Evolutionary conservation across 2,888 invertebrate genomes (phyloP), one percentile per base, ranked within the genome.

Genomic region (Mesochorus sp.): DNA sequence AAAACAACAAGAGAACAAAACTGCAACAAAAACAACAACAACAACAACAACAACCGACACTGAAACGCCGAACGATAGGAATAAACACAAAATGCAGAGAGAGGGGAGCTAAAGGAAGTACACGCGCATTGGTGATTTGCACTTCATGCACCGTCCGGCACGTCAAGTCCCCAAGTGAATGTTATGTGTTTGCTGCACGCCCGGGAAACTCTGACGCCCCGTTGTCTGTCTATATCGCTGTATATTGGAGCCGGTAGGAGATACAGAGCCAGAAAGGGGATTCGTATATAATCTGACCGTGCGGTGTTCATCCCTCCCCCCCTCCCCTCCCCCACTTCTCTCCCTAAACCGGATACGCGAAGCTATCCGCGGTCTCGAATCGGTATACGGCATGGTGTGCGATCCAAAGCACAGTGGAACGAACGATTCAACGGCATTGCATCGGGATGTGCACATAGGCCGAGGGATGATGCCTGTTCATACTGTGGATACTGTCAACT

Each of bases 111-210:
- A 55, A 62, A 57, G 55, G 62, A 55, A 47, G 68, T 70, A 70
- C 28, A 53, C 26, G 55, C 39, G 62, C 68, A 68, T 62, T 34
- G 68, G 28, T 61, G 75, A 76, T 76, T 62, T 70, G 75, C 68
- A 76, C 68, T 76, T 76, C 55, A 76, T 76, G 75, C 68, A 62
- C 55, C 75, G 62, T 62, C 68, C 70, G 37, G 62, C 76, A 70
- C 57, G 64, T 76, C 70, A 62, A 76, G 67, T 64, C 57, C 70
- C 66, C 70, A 55, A 64, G 61, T 70, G 62, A 62, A 76, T 64
- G 70, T 70, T 59, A 42, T 70, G 70, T 57, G 62, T 57, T 57
- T 44, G 57, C 34, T 34, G 75, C 53, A 75, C 61, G 37, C 62
- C 47, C 62, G 70, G 76, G 62, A 64, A 55, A 68, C 68, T 59